These are phyloP conservation scores for Gymnoscopelus braueri DNA, from an alignment of 2,797 vertebrate species.

Conservation along the genomic window DNA sequence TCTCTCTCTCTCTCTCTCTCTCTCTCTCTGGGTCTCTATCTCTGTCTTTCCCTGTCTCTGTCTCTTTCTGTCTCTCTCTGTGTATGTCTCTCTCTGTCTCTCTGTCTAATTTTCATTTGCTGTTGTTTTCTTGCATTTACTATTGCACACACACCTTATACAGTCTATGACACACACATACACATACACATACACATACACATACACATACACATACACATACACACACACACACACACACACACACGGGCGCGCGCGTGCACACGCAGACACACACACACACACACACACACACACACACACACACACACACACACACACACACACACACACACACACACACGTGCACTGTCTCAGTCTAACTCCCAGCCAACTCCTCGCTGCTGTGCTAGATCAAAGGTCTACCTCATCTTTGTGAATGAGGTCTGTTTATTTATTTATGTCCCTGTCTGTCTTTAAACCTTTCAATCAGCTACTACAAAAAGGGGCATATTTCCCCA, in stretches of 20 bases:
- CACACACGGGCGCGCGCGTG: no score
- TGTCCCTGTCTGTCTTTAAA: constrained; percentile 47
- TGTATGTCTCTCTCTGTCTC: constrained; percentile 3
- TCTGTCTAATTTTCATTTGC: constrained; percentile 3
- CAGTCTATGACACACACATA: constrained; percentile 21
- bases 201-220: background rate
- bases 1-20: constrained; percentile 3
- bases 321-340: background rate
- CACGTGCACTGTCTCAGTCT: constrained; percentile 15
- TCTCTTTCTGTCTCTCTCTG: no score
- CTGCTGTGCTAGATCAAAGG: constrained; percentile 71
- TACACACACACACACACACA: background rate
- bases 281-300: background rate
- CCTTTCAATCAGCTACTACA: constrained; percentile 62
- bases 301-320: background rate
- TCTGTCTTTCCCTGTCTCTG: no score
- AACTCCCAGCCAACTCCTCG: constrained; percentile 42
- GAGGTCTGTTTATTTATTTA: constrained; percentile 64
- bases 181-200: constrained; percentile 13
- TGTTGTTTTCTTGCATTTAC: no score
- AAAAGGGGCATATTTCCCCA: constrained; percentile 45
- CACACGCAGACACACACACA: no score
- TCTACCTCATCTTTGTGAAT: constrained; percentile 59
- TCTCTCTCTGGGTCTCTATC: no score
- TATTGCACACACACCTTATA: constrained; percentile 8